phyloP scores from a whole-genome alignment of 1,140 invertebrate genomes.

The Venustaconcha ellipsiformis region DNA sequence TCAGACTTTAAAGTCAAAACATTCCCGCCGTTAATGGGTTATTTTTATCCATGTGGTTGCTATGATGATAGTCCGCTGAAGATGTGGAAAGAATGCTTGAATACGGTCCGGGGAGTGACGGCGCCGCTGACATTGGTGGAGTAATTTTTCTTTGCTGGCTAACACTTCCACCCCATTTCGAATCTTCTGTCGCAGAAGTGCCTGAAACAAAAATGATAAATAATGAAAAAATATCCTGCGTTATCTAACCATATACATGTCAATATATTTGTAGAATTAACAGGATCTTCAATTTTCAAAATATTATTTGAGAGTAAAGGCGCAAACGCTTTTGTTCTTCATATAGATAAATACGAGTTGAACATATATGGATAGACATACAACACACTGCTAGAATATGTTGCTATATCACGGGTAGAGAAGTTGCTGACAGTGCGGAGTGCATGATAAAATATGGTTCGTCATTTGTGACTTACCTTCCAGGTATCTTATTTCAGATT shows the following conservation, averaged over 20 bases:
- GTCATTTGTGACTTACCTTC: too few species aligned
- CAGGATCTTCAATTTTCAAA: too few species aligned
- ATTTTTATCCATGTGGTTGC: conserved; percentile 26
- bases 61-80: conserved; percentile 19
- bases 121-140: conserved; percentile 29
- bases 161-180: conserved; percentile 21
- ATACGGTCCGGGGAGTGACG: conserved; percentile 29
- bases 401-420: too few species aligned
- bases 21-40: conserved; percentile 26
- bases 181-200: conserved; percentile 18
- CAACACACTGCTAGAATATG: too few species aligned
- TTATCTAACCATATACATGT: not conserved
- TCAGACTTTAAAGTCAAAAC: conserved; percentile 10
- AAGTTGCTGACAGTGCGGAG: too few species aligned
- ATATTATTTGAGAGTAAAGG: too few species aligned
- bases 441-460: too few species aligned
- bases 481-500: too few species aligned
- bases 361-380: too few species aligned
- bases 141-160: conserved; percentile 27
- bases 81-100: conserved; percentile 25
- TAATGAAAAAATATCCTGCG: not conserved
- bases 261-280: not conserved
- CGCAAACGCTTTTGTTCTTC: too few species aligned
- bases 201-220: conserved; percentile 12
- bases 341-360: too few species aligned